Base-by-base conservation (phyloP, 2,113 vertebrate species). In the Phalacrocorax carbo region DNA sequence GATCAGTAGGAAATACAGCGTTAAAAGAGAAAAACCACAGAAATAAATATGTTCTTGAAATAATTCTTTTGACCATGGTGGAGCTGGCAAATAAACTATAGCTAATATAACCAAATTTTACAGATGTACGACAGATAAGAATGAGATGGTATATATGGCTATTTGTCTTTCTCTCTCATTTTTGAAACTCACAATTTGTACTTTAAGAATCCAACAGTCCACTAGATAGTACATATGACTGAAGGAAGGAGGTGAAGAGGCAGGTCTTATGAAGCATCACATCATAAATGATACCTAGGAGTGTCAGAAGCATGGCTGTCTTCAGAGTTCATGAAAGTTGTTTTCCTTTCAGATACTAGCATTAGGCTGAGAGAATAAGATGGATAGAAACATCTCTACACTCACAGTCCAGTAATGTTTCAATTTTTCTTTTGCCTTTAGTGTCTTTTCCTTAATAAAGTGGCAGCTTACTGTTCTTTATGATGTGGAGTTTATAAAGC, bases 351-450 rank as follows among this genome's bases (percentile, higher is more conserved):
- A 91, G 75, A 88, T 34, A 76, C 52, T 27, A 81, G 30, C 77
- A 84, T 80, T 84, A 77, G 46, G 73, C 21, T 81, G 84, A 82
- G 48, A 70, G 57, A 82, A 5, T 65, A 81, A 80, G 69, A 96
- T 7, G 32, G 84, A 95, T 73, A 83, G 60, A 96, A 91, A 62
- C 29, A 86, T 17, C 46, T 96, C 76, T 86, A 75, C 61, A 79
- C 57, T 94, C 69, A 68, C 42, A 78, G 42, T 44, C 34, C 68
- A 95, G 30, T 79, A 82, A 96, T 57, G 82, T 76, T 36, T 96
- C 91, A 30, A 58, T 95, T 96, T 97, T 96, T 96, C 78, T 87
- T 76, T 72, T 85, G 29, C 18, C 77, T 94, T 72, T 90, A 96
- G 66, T 89, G 84, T 81, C 70, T 60, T 70, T 96, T 96, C 76